These are phyloP conservation scores for Notodonta dromedarius DNA, from an alignment of 2,888 invertebrate genomes.

Conservation along the genomic window DNA sequence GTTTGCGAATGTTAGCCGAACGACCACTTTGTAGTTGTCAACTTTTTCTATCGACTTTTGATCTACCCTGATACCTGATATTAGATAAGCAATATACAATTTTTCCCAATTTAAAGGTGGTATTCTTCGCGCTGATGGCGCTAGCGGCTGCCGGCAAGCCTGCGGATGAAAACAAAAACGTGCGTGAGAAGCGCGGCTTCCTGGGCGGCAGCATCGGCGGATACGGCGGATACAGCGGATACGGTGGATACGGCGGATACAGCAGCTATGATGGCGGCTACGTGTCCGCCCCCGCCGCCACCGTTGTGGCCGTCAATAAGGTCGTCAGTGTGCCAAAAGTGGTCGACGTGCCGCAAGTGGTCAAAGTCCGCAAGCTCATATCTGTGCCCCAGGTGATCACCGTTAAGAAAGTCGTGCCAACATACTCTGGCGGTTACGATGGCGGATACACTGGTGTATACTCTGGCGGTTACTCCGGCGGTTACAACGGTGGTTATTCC, in stretches of 20 bases:
- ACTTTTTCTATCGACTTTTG: no score
- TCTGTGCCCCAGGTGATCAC: conserved; percentile 60
- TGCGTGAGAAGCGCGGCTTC: conserved; percentile 32
- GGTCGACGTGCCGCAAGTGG: conserved; percentile 50
- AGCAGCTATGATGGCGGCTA: conserved; percentile 17
- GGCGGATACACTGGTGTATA: conserved; percentile 20
- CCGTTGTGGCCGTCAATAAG: conserved; percentile 49
- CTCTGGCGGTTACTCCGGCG: conserved; percentile 19
- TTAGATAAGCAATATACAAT: no score
- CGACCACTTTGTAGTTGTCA: background rate
- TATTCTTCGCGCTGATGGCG: conserved; percentile 18
- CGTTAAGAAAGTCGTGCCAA: conserved; percentile 51
- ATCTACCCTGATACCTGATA: no score
- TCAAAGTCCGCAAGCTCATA: conserved; percentile 55
- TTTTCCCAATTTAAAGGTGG: conserved; percentile 5
- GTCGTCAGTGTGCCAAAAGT: conserved; percentile 53
- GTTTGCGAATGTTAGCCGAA: no score
- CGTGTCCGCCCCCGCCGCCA: conserved; percentile 38
- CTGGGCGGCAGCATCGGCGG: conserved; percentile 18
- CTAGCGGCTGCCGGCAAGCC: conserved; percentile 21
- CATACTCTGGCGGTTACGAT: conserved; percentile 29
- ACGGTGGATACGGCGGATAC: conserved; percentile 8
- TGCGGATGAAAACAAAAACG: conserved; percentile 1
- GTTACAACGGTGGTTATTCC: conserved; percentile 18
- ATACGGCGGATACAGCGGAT: conserved; percentile 2